phyloP scores from a whole-genome alignment of 2,797 vertebrate genomes.

The Protosalanx chinensis region DNA sequence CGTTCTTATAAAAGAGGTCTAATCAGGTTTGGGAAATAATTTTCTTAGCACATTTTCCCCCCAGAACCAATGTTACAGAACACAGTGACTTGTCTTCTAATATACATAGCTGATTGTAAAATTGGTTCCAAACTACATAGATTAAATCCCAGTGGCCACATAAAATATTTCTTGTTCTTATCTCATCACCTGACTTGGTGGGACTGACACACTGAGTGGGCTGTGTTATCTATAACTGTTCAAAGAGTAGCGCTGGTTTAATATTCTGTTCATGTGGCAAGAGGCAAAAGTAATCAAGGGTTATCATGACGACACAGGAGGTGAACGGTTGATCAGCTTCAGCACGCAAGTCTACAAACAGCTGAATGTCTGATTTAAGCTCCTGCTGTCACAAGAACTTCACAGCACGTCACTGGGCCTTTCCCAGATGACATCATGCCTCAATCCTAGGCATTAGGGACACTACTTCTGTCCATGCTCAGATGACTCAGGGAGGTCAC shows the following conservation, averaged over 20 bases:
- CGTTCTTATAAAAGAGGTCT: no score
- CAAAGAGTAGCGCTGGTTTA: constrained; percentile 5
- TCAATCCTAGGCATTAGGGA: constrained; percentile 37
- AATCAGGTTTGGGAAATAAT: no score
- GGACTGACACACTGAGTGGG: background rate
- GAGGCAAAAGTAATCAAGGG: background rate
- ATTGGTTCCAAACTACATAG: no score
- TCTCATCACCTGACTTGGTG: background rate
- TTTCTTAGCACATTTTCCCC: no score
- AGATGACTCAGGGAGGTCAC: constrained; percentile 40
- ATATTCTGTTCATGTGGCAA: constrained; percentile 8
- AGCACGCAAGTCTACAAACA: background rate
- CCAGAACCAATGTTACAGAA: no score
- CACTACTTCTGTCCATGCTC: constrained; percentile 35
- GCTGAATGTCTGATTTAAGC: background rate
- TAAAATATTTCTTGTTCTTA: constrained; percentile 1
- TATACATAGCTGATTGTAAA: no score
- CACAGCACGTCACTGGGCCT: constrained; percentile 5
- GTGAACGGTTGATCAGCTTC: background rate
- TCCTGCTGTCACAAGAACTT: background rate
- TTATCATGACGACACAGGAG: background rate
- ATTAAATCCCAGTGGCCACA: no score
- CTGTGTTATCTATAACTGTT: constrained; percentile 1
- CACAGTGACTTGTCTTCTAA: no score
- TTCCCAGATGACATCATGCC: constrained; percentile 40